Evolutionary conservation across 2,888 invertebrate species (phyloP), one percentile per base, ranked within the genome.

Genomic region (Lasioglossum figueresi): DNA sequence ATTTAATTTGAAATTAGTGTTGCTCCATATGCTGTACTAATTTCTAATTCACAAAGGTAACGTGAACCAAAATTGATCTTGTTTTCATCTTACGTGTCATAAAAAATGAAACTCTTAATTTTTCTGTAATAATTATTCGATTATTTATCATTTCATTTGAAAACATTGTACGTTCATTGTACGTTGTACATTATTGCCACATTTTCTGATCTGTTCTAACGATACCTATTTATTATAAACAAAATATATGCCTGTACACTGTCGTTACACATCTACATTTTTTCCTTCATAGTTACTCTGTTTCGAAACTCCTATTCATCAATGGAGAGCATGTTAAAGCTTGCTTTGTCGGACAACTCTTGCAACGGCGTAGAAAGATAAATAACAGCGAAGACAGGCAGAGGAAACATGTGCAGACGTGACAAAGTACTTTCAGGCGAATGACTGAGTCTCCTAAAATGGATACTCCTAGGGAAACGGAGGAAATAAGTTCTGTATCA

Each of bases 401-500:
- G 59, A 77, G 52, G n/a, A 83, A 89, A 83, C 89, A 92, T 92
- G 91, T 88, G 75, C 90, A 89, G 87, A 86, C 91, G 86, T 88
- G 90, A 88, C 88, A 87, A 87, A 91, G 88, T 87, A 91, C 91
- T 78, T 74, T 91, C 77, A 91, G 91, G 88, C 91, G 91, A 90
- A 92, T 92, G 91, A 93, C 91, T 89, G 87, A 88, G 79, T 82
- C 84, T 82, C 90, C 90, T 73, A 88, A 85, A 72, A 93, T 93
- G 93, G 91, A 91, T 59, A 73, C 80, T 10, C 74, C 34, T 27
- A 86, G 85, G 72, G 48, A 80, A 70, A 52, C 77, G 0, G 74
- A 81, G 2, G n/a, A 73, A 10, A 23, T 68, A 19, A 85, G 10
- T n/a, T 84, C 23, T n/a, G 48, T 27, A 76, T 27, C 78, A n/a